A percentile compares a stretch with the other conserved stretches of the same genome.
Conservation (phyloP, 2,888 invertebrate genomes). For the Drosophila maculinotata region DNA sequence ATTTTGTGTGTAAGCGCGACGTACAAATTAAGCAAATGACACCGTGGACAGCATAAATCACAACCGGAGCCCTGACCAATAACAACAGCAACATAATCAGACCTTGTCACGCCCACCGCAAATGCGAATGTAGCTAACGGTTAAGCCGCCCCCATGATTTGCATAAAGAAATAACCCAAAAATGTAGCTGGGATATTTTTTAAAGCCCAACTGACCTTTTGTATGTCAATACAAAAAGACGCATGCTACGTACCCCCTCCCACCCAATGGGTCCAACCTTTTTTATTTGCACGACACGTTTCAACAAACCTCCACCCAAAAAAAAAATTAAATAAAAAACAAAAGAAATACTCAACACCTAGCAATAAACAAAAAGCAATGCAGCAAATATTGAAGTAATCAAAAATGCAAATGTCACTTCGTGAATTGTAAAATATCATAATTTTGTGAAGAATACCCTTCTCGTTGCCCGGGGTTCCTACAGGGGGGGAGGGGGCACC, state of each 20-base stretch:
- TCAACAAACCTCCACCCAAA: slow-evolving; percentile 24
- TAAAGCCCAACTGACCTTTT: slow-evolving; percentile 59
- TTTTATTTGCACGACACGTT: slow-evolving; percentile 72
- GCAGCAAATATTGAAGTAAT: slow-evolving; percentile 69
- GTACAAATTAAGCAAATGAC: slow-evolving; percentile 58
- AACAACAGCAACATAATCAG: slow-evolving; percentile 40
- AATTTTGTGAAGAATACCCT: background rate
- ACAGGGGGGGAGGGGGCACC: no score
- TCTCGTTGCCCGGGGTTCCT: background rate
- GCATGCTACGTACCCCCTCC: no score
- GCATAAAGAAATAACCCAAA: slow-evolving; percentile 65
- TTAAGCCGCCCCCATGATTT: slow-evolving; percentile 52
- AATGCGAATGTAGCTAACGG: slow-evolving; percentile 17
- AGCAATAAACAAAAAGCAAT: slow-evolving; percentile 43
- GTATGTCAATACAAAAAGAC: slow-evolving; percentile 33
- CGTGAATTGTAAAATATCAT: slow-evolving; percentile 60
- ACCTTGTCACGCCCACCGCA: slow-evolving; percentile 35
- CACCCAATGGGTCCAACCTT: slow-evolving; percentile 20
- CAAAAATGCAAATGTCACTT: slow-evolving; percentile 73
- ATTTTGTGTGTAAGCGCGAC: slow-evolving; percentile 22
- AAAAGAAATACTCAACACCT: slow-evolving; percentile 26
- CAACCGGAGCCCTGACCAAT: slow-evolving; percentile 7
- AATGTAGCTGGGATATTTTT: slow-evolving; percentile 30
- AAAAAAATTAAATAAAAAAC: slow-evolving; percentile 1
- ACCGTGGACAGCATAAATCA: slow-evolving; percentile 38